Conservation (phyloP, 2,797 vertebrate genomes). For the Ispidina lecontei region DNA sequence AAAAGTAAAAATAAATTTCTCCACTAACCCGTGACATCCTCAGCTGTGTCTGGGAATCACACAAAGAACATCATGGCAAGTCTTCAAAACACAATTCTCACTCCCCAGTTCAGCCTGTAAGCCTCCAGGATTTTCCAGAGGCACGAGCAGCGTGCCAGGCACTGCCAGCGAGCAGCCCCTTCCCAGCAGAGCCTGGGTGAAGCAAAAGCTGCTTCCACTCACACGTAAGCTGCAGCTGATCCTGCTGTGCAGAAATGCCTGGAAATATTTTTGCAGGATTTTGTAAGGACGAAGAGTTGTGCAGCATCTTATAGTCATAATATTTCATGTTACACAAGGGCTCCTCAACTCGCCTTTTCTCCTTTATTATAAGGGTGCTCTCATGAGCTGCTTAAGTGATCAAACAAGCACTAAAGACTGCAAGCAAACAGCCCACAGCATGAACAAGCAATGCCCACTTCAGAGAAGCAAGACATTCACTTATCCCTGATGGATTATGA, state of each 20-base stretch:
- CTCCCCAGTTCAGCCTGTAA: not conserved
- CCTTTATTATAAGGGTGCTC: not conserved
- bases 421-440: slow-evolving; percentile 38
- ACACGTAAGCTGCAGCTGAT: not conserved
- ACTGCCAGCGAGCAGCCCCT: rapidly evolving
- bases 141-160: not conserved
- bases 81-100: not conserved
- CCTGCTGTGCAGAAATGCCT: rapidly evolving
- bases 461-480: slow-evolving; percentile 21
- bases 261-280: not conserved
- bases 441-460: slow-evolving; percentile 42
- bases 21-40: not conserved
- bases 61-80: rapidly evolving
- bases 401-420: slow-evolving; percentile 40
- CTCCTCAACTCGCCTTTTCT: slow-evolving; percentile 6
- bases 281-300: not conserved
- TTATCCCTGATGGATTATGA: slow-evolving; percentile 41
- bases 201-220: not conserved
- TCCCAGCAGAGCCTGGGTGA: not conserved
- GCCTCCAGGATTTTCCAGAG: not conserved
- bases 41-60: not conserved
- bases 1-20: not conserved
- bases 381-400: slow-evolving; percentile 26
- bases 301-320: not conserved
- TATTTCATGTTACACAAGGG: not conserved